phyloP scores from a whole-genome alignment of 2,113 vertebrate species.

The Mastomys coucha region DNA sequence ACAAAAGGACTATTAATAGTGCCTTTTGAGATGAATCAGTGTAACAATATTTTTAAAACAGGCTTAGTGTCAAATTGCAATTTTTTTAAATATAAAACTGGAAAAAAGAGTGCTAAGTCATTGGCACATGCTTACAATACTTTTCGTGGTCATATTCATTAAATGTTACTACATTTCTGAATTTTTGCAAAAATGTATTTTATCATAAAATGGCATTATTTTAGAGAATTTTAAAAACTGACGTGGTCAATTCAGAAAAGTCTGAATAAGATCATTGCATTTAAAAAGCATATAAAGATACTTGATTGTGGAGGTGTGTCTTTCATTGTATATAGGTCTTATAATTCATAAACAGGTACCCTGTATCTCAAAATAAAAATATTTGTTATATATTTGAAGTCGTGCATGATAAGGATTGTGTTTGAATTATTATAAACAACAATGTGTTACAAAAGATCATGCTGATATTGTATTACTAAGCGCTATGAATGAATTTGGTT shows the following conservation, averaged over 20 bases:
- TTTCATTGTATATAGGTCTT: constrained; percentile 80
- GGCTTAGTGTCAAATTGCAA: constrained; percentile 77
- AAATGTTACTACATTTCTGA: constrained; percentile 78
- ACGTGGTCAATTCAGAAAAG: constrained; percentile 74
- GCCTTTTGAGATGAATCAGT: constrained; percentile 77
- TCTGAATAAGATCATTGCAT: constrained; percentile 78
- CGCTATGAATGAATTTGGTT: constrained; percentile 78
- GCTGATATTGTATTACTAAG: constrained; percentile 70
- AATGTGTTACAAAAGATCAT: constrained; percentile 72
- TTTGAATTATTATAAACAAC: constrained; percentile 76
- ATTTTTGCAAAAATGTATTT: constrained; percentile 82
- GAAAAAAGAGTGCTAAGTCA: constrained; percentile 75
- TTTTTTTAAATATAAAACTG: constrained; percentile 69
- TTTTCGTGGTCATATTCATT: constrained; percentile 80
- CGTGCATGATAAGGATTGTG: constrained; percentile 79
- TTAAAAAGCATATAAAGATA: constrained; percentile 70
- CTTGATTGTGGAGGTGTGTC: constrained; percentile 68
- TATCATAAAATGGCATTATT: constrained; percentile 81
- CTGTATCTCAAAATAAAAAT: constrained; percentile 79
- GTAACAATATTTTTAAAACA: constrained; percentile 77
- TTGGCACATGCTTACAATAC: constrained; percentile 81
- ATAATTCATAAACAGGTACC: constrained; percentile 71
- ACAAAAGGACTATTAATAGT: constrained; percentile 80
- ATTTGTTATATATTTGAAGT: constrained; percentile 81
- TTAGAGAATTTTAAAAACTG: constrained; percentile 77